phyloP scores from a whole-genome alignment of 1,140 invertebrate species.

The Panonychus citri region DNA sequence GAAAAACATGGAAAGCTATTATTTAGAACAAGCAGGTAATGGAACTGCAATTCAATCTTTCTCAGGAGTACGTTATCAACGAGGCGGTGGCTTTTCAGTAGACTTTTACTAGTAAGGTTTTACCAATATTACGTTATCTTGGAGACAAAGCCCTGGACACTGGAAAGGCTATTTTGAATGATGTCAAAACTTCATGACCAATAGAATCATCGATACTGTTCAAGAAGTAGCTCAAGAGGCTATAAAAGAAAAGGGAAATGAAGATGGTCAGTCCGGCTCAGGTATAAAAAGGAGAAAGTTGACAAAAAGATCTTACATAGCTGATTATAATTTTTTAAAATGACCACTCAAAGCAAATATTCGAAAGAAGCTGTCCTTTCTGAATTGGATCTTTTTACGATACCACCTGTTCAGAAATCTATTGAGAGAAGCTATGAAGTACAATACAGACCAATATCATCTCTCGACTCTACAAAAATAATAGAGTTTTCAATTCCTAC shows the following conservation, averaged over 20 bases:
- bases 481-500: slow-evolving; percentile 23
- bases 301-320: not conserved
- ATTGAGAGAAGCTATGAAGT: slow-evolving; percentile 20
- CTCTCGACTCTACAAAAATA: slow-evolving; percentile 19
- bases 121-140: not conserved
- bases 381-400: slow-evolving; percentile 24
- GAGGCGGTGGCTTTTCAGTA: not conserved
- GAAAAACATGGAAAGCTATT: not conserved
- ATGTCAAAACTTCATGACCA: not conserved
- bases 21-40: not conserved
- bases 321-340: not conserved
- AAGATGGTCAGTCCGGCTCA: not conserved
- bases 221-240: not conserved
- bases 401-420: slow-evolving; percentile 23
- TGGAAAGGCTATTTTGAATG: not conserved
- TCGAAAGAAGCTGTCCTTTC: slow-evolving; percentile 9
- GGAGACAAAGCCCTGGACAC: not conserved
- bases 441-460: slow-evolving; percentile 23
- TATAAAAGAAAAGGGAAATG: not conserved
- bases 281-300: not conserved
- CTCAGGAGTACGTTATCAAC: not conserved
- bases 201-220: not conserved
- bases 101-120: not conserved
- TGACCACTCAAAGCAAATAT: slow-evolving; percentile 6
- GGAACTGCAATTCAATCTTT: not conserved